Base-by-base conservation (phyloP, 2,888 invertebrate species). In the Diabrotica balteata region DNA sequence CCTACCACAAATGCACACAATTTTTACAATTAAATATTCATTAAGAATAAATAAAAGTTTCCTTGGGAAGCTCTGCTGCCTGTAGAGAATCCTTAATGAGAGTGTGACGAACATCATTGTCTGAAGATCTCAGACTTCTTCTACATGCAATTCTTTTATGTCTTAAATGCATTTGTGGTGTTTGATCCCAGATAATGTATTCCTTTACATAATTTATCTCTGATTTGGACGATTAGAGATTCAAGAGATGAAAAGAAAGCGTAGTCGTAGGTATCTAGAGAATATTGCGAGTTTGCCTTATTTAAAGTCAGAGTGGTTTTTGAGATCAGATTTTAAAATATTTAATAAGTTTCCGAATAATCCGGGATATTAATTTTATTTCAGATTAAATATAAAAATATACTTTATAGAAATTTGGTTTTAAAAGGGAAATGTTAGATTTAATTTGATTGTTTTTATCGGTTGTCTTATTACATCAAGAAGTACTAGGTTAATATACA, bases 201-300 rank as follows among this genome's bases (percentile, higher is more conserved):
- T 66, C 66, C n/a, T 62, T 67, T 59, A 62, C 62, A 61, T 62
- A 67, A 58, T 67, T 67, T 67, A 61, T 70, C 52, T 61, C 59
- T 62, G 59, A 59, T 66, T 73, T 63, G 60, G 51, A 45, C 58
- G 64, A 64, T 64, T 64, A 64, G 45, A 52, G 63, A 63, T 63
- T 63, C 63, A 63, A 63, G 63, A 63, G 64, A 64, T 64, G 58
- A 59, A 64, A 58, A 59, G 64, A 45, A 57, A 58, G 62, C 22
- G 11, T 46, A 49, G 50, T 22, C 44, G 52, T 43, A 57, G 55
- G 45, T 57, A 57, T 43, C 57, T 50, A 22, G 10, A 7, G 52
- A 50, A 51, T 64, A 64, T 58, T 59, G 64, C 51, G 58, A 52
- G 45, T 49, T 42, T 22, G 46, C 46, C 46, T 58, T 60, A 60